Percentiles rank a stretch among this genome's conserved stretches.
Evolutionary conservation across 2,888 invertebrate genomes (phyloP).

Genomic region (Agrochola lychnidis): DNA sequence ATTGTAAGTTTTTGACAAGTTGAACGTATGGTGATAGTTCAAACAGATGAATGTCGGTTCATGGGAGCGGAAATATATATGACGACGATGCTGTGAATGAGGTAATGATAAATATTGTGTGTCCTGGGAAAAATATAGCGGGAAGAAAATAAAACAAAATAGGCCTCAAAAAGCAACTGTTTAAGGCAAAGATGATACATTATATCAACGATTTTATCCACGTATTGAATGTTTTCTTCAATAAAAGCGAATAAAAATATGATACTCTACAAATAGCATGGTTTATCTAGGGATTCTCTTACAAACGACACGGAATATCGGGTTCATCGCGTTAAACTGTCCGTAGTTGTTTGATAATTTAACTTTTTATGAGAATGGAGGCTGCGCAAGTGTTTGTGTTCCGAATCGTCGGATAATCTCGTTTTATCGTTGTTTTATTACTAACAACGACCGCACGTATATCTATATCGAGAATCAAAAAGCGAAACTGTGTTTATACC

Average conservation of each 20-base stretch:
- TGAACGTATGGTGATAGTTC: constrained; percentile 49
- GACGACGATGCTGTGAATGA: constrained; percentile 14
- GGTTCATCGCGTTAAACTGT: constrained; percentile 60
- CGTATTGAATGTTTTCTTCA: constrained; percentile 31
- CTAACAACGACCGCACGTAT: constrained; percentile 61
- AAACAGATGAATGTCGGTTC: constrained; percentile 33
- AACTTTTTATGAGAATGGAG: constrained; percentile 63
- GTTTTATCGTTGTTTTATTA: constrained; percentile 70
- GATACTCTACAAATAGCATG: constrained; percentile 50
- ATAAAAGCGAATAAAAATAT: constrained; percentile 60
- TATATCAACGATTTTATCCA: constrained; percentile 13
- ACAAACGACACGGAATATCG: constrained; percentile 53
- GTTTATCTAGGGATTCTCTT: constrained; percentile 37
- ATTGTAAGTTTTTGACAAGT: constrained; percentile 66
- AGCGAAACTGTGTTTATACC: constrained; percentile 76
- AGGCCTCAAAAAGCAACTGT: not conserved
- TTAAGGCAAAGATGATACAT: constrained; percentile 10
- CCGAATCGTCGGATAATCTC: constrained; percentile 62
- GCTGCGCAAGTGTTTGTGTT: constrained; percentile 59
- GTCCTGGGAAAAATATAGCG: not conserved
- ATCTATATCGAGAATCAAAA: constrained; percentile 67
- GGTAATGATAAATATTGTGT: constrained; percentile 20
- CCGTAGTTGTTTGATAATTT: constrained; percentile 63
- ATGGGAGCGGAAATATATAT: constrained; percentile 48
- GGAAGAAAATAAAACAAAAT: not conserved